These are phyloP conservation scores for Macrotis lagotis DNA, from an alignment of 2,113 vertebrate species.

Conservation along the genomic window DNA sequence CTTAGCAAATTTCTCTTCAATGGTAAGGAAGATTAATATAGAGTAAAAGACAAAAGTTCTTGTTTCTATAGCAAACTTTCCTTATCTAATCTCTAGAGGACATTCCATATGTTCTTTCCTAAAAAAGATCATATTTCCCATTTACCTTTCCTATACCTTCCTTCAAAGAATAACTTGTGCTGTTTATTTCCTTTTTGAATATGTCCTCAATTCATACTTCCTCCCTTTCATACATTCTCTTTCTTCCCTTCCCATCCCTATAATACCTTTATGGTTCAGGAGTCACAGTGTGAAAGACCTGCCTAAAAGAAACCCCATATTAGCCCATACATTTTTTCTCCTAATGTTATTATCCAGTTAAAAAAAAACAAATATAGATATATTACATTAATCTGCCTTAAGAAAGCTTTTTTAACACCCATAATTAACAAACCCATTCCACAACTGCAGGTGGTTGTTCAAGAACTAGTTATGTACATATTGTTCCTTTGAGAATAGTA, in stretches of 20 bases:
- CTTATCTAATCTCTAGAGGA: background rate
- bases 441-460: background rate
- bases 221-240: background rate
- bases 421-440: background rate
- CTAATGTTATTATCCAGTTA: background rate
- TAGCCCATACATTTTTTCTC: background rate
- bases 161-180: background rate
- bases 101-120: background rate
- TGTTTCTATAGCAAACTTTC: background rate
- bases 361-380: background rate
- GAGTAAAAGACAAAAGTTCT: conserved; percentile 8
- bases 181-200: conserved; percentile 6
- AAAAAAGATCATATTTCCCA: background rate
- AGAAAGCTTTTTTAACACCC: conserved; percentile 13
- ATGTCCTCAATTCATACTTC: background rate
- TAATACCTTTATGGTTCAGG: background rate
- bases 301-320: background rate
- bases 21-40: conserved; percentile 1
- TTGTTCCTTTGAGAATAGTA: conserved; percentile 38
- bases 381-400: background rate
- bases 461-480: conserved; percentile 4
- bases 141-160: background rate
- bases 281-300: background rate
- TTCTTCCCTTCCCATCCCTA: background rate
- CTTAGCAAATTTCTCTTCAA: conserved; percentile 13